Base-by-base conservation (phyloP, 2,888 invertebrate genomes). In the Chydorus sphaericus region DNA sequence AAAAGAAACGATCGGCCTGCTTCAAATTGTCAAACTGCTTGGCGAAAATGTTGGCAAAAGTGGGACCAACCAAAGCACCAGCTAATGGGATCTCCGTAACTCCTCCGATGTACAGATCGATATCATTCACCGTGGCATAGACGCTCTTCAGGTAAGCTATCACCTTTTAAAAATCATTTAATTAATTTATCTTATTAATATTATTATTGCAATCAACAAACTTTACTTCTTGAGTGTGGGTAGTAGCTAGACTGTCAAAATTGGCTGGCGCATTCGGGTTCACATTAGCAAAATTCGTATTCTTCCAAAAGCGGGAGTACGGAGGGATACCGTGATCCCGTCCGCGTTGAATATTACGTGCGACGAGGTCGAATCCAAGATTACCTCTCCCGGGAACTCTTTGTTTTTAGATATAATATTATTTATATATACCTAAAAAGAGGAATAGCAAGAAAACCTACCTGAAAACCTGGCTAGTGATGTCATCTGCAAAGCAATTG, bases 281-380 rank as follows among this genome's bases (percentile, higher is more conserved):
- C n/a, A n/a, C n/a, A n/a, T n/a, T n/a, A n/a, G n/a, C n/a, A n/a
- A n/a, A n/a, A n/a, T n/a, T 36, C 2, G 16, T 36, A 6, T 36
- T n/a, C 36, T 36, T 36, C 8, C 36, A 4, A 36, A 3, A 4
- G 2, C 36, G 16, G 36, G 36, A 36, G 14, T 36, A 14, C 36
- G 36, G 36, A 36, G 16, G 36, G 8, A 90, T 74, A 1, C 2
- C n/a, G 36, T 6, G 2, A 36, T 16, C 91, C 31, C 91, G 75
- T 0, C 87, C 91, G 55, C 85, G 71, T 68, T 91, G 90, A 37
- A 91, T 84, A 63, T 91, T 91, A 54, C 91, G 81, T 0, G 91
- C 84, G 0, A 88, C 87, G 57, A 91, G 71, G 66, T 91, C 91
- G 76, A 91, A 81, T 0, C 91, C 71, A 51, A 65, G 63, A 39